Percentiles rank a stretch among this genome's conserved stretches.
These are phyloP conservation scores for Nowickia ferox DNA, from an alignment of 2,888 invertebrate species.

Conservation along the genomic window DNA sequence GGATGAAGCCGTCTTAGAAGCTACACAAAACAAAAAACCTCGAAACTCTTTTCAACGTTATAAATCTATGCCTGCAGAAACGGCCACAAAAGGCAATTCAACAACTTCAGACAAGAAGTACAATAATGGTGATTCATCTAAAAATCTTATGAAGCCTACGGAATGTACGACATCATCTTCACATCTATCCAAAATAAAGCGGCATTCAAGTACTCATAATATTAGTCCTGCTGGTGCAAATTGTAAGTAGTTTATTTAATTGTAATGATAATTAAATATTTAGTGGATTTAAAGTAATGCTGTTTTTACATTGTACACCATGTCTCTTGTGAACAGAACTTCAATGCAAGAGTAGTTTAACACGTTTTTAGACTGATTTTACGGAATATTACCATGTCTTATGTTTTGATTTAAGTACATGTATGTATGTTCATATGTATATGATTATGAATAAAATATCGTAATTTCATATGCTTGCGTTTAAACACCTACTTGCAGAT, in stretches of 20 bases:
- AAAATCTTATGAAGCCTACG: not conserved
- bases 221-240: constrained; percentile 72
- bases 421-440: no score
- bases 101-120: constrained; percentile 12
- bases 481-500: no score
- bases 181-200: constrained; percentile 75
- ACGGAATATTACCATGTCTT: no score
- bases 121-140: constrained; percentile 3
- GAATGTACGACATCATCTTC: constrained; percentile 12
- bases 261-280: not conserved
- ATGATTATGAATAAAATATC: no score
- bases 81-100: not conserved
- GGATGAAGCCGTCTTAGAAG: constrained; percentile 77
- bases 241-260: constrained; percentile 69
- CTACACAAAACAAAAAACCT: constrained; percentile 76
- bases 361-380: no score
- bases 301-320: no score
- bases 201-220: constrained; percentile 79
- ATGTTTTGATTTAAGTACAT: no score
- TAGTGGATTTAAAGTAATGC: no score
- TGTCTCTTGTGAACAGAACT: no score
- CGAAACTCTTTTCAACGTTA: constrained; percentile 79
- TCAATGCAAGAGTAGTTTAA: no score
- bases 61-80: constrained; percentile 79
- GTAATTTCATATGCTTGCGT: no score